Evolutionary conservation across 2,113 vertebrate species (phyloP).

Genomic region (Manacus vitellinus): DNA sequence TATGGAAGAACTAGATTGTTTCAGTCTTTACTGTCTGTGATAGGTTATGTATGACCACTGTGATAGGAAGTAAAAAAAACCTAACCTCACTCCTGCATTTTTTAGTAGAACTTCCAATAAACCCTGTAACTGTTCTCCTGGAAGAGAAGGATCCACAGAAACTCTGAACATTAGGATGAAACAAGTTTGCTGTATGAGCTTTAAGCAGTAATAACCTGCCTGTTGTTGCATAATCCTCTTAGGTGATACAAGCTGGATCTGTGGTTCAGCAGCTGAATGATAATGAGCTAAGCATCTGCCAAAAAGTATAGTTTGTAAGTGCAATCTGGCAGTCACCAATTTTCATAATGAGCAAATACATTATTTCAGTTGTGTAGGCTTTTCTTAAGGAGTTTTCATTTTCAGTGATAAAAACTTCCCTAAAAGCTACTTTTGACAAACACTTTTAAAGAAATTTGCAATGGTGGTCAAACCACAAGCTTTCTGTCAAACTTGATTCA

Average conservation of each 20-base stretch:
- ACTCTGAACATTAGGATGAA: background rate
- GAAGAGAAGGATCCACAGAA: background rate
- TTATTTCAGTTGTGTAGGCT: background rate
- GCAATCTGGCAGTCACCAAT: background rate
- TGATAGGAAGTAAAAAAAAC: background rate
- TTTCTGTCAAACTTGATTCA: background rate
- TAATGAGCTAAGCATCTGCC: background rate
- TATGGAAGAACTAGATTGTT: background rate
- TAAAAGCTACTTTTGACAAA: background rate
- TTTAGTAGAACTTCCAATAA: background rate
- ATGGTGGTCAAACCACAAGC: background rate
- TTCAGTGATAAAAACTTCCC: background rate
- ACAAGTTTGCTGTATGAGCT: background rate
- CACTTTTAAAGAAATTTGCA: background rate
- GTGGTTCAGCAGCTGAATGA: background rate
- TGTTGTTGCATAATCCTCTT: slow-evolving; percentile 16
- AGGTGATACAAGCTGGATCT: background rate
- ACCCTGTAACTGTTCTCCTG: background rate
- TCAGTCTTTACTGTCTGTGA: background rate
- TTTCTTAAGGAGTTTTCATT: background rate
- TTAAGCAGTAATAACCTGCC: background rate
- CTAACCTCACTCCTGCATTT: background rate
- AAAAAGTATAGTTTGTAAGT: background rate
- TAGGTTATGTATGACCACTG: background rate
- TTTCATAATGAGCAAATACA: background rate